Evolutionary conservation across 1,140 invertebrate genomes (phyloP).

Genomic region (Scaptomyza graminum): DNA sequence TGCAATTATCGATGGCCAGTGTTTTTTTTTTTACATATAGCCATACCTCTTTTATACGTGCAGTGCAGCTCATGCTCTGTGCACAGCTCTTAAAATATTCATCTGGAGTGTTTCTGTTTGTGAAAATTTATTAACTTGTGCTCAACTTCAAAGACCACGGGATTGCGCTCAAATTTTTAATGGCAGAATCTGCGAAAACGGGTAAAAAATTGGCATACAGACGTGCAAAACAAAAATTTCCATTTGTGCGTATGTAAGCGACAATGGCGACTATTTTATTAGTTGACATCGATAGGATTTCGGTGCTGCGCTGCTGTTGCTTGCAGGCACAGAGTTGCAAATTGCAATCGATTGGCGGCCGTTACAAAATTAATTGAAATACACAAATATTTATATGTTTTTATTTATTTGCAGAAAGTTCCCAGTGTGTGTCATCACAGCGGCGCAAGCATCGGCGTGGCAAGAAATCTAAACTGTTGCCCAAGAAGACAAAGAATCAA

Average conservation of each 20-base stretch:
- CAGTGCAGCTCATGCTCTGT: constrained; percentile 18
- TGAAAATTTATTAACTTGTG: constrained; percentile 15
- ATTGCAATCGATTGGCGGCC: constrained; percentile 8
- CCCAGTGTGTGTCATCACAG: constrained; percentile 8
- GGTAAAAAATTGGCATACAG: constrained; percentile 37
- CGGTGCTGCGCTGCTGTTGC: constrained; percentile 17
- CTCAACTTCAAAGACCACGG: not conserved
- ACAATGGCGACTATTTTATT: constrained; percentile 53
- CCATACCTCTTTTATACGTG: constrained; percentile 29
- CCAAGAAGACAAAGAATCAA: constrained; percentile 81
- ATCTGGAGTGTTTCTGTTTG: constrained; percentile 18
- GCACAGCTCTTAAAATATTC: constrained; percentile 18
- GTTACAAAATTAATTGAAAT: constrained; percentile 20
- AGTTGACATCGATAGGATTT: constrained; percentile 31
- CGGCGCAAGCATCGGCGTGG: constrained; percentile 84
- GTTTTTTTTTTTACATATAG: constrained; percentile 18
- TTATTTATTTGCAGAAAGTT: constrained; percentile 14
- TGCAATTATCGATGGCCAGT: constrained; percentile 23
- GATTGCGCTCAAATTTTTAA: constrained; percentile 8
- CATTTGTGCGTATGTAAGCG: constrained; percentile 33
- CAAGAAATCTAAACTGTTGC: constrained; percentile 82
- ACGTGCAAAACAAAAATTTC: constrained; percentile 26
- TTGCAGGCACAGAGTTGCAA: constrained; percentile 27
- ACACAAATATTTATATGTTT: not conserved
- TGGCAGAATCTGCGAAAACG: constrained; percentile 68